Evolutionary conservation across 2,113 vertebrate species (phyloP).

Genomic region (Nothocercus julius): DNA sequence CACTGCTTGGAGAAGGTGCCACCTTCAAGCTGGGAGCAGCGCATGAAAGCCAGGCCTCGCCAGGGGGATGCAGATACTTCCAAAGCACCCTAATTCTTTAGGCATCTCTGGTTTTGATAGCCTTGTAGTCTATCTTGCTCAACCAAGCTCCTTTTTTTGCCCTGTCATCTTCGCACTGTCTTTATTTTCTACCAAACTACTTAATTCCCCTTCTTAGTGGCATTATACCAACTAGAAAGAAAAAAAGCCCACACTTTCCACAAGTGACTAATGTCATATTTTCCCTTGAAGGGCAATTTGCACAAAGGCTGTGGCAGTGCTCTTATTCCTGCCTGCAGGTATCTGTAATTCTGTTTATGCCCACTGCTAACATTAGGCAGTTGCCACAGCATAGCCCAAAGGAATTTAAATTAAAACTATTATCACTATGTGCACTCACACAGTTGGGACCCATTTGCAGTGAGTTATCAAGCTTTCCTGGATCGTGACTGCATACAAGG

Average conservation of each 20-base stretch:
- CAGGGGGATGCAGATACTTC: constrained; percentile 1
- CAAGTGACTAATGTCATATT: not conserved
- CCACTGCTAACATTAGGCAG: not conserved
- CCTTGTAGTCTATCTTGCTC: not conserved
- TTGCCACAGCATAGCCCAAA: not conserved
- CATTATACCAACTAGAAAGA: not conserved
- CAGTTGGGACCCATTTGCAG: not conserved
- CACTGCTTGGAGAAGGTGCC: constrained; percentile 27
- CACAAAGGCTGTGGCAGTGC: not conserved
- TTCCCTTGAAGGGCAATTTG: not conserved
- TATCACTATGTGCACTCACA: not conserved
- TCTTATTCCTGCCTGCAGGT: not conserved
- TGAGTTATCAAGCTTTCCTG: not conserved
- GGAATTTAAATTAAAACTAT: not conserved
- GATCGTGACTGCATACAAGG: not conserved
- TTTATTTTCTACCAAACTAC: not conserved
- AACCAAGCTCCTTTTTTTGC: not conserved
- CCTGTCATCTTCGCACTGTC: not conserved
- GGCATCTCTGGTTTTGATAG: not conserved
- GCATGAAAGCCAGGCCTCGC: not conserved
- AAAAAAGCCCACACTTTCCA: not conserved
- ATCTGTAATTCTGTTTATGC: not conserved
- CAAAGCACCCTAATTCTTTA: not conserved
- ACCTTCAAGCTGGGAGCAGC: constrained; percentile 60
- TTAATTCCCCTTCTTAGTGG: not conserved